Conservation (phyloP, 2,113 vertebrate species). For the Epinephelus cyanopodus region DNA sequence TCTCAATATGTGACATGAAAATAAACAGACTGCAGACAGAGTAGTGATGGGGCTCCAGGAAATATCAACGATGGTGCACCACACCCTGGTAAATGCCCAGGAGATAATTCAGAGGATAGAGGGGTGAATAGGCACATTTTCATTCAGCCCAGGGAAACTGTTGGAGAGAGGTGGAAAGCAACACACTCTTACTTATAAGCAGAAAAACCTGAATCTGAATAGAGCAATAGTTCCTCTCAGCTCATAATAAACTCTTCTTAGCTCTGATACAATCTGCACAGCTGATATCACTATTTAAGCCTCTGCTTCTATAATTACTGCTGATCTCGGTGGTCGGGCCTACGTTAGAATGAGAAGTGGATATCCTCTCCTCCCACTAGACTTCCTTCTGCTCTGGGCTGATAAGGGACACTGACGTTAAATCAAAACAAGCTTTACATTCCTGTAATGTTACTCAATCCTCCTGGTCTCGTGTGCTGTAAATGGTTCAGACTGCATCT, state of each 20-base stretch:
- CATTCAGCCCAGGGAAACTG: not conserved
- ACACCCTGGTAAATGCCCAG: constrained; percentile 42
- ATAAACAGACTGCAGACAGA: constrained; percentile 3
- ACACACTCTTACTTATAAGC: not conserved
- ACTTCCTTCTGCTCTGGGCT: constrained; percentile 68
- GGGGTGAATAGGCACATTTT: not conserved
- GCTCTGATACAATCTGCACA: not conserved
- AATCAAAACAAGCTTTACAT: constrained; percentile 52
- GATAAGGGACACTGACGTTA: constrained; percentile 56
- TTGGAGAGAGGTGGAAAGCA: not conserved
- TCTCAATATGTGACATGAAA: not conserved
- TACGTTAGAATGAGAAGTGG: constrained; percentile 47
- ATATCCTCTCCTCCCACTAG: constrained; percentile 67
- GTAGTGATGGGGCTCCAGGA: constrained; percentile 27
- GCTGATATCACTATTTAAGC: constrained; percentile 15
- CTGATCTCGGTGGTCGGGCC: not conserved
- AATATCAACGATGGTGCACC: constrained; percentile 25
- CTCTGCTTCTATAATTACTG: constrained; percentile 33
- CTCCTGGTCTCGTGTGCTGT: not conserved
- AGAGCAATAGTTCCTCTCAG: not conserved
- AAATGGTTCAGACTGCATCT: not conserved
- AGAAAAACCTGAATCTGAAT: not conserved
- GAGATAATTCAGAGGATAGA: not conserved
- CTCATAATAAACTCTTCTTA: not conserved
- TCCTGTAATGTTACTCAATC: constrained; percentile 39